Evolutionary conservation across 2,888 invertebrate species (phyloP), one percentile per base, ranked within the genome.

Genomic region (Epiblema foenella): DNA sequence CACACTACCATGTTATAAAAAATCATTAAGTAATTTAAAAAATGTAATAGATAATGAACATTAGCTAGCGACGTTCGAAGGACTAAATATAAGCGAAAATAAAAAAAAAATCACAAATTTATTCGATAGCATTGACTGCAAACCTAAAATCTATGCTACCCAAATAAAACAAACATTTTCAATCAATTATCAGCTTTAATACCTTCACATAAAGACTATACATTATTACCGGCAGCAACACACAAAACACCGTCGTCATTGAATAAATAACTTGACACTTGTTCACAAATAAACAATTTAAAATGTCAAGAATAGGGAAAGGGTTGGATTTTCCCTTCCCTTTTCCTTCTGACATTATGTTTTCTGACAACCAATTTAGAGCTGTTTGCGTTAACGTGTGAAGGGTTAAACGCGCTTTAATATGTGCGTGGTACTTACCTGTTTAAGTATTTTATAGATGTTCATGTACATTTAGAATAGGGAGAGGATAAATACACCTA

Each of bases 261-360:
- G 88, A 92, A 91, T 91, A 91, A 92, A 91, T 90, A 90, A 89
- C 89, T 89, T 86, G 91, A 91, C 91, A 90, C 90, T 91, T 91
- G 93, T 90, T 89, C 84, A 85, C 86, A 91, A 92, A 92, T 91
- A 93, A 92, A 93, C 91, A 93, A 92, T 93, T 93, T 93, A 91
- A 91, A 93, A 92, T 90, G 93, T 93, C 92, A 93, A 91, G 92
- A 89, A 90, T 86, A 86, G 88, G 86, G 84, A 87, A 90, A 91
- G 90, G 93, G 91, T 84, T 63, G 82, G 79, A 79, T 80, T 46
- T 77, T 77, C 80, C 82, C 84, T 89, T 90, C 90, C 91, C 91
- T 89, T 90, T 84, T 85, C 84, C 85, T 83, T 76, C 75, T 75
- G 85, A 85, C 91, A 89, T 91, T 89, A 89, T 89, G 89, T 88